These are phyloP conservation scores for Hylia prasina DNA, from an alignment of 2,113 vertebrate genomes.

Conservation along the genomic window DNA sequence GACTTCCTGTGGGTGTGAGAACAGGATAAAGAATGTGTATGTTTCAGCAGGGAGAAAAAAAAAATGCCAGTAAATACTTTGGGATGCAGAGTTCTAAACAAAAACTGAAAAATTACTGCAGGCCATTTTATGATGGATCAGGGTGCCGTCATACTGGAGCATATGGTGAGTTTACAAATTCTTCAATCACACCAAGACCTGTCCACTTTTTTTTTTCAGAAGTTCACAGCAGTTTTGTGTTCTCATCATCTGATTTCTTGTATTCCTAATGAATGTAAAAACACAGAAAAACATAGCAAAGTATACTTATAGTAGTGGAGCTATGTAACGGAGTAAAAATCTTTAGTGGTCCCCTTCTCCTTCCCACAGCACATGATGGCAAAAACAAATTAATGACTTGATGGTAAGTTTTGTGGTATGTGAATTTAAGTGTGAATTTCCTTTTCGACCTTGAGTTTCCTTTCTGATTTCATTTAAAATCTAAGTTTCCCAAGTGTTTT, in stretches of 20 bases:
- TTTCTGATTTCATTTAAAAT: background rate
- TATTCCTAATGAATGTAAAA: background rate
- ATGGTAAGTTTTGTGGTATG: background rate
- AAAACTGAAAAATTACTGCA: background rate
- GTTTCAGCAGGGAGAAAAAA: background rate
- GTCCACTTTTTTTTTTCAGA: background rate
- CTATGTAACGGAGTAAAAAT: background rate
- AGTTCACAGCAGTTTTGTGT: background rate
- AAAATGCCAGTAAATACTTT: background rate
- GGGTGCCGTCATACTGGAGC: background rate
- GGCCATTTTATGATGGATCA: background rate
- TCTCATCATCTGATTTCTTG: background rate
- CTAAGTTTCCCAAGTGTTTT: background rate
- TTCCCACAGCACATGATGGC: background rate
- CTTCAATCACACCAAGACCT: accelerated
- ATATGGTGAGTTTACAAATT: background rate
- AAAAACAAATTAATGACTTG: background rate
- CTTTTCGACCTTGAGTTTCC: background rate
- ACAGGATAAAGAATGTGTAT: background rate
- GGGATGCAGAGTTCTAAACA: background rate
- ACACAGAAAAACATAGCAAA: background rate
- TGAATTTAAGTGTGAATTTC: background rate
- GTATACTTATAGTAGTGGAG: background rate
- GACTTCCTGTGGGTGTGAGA: background rate
- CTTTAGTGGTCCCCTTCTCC: background rate